Base-by-base conservation (phyloP, 2,113 vertebrate species). In the Pipa parva region DNA sequence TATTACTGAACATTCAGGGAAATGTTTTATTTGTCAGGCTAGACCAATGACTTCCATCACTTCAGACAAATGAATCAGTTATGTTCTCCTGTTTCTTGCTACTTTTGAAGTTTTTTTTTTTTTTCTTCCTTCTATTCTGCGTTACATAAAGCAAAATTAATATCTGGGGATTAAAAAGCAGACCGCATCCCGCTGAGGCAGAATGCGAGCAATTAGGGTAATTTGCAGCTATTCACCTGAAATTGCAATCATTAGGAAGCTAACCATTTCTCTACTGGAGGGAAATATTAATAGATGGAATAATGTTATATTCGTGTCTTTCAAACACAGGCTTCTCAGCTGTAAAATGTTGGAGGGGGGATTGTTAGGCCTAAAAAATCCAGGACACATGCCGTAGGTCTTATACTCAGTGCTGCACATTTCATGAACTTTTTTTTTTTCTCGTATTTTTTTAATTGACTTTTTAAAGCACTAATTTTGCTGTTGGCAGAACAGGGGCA, bases 181-280 rank as follows among this genome's bases (percentile, higher is more conserved):
- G n/a, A 3, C 39, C 1, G 29, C 18, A 18, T 15, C 63, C 63
- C 21, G 28, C 63, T 5, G 63, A 24, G 28, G 21, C 42, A 18
- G 63, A 54, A 59, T 49, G 18, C 15, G 50, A 31, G 37, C 42
- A 56, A 36, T 65, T 48, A 66, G 55, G 17, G 37, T 45, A 33
- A 67, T 67, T 67, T 67, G 63, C 52, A 18, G 63, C 42, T 49
- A 67, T 67, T 67, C 55, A 67, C 45, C 63, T 58, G 42, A 59
- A 49, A 59, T 48, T 59, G 63, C 63, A 26, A 46, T 64, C 52
- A 48, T 63, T 57, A 48, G 7, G 20, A 13, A 11, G 1, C 42
- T 25, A 48, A 54, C 27, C 7, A 33, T 36, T 33, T 10, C 26
- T 11, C 21, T 52, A 36, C 49, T 29, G 11, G 21, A 8, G 21